Evolutionary conservation across 2,888 invertebrate species (phyloP).

Genomic region (Euphydryas editha): DNA sequence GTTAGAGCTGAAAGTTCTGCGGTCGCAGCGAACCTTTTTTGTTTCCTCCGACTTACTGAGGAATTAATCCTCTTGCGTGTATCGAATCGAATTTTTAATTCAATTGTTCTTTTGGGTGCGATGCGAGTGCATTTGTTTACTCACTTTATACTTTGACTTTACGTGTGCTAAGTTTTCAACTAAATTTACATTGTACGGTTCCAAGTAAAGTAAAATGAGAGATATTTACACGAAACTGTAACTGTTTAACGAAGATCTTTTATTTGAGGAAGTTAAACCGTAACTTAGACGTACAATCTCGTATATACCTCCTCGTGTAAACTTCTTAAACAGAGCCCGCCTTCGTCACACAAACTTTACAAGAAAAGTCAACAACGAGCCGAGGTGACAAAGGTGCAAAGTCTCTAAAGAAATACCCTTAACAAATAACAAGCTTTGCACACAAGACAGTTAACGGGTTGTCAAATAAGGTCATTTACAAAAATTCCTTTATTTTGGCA

Average conservation of each 20-base stretch:
- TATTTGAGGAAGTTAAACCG: conserved; percentile 29
- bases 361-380: conserved; percentile 47
- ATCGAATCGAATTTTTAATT: conserved; percentile 16
- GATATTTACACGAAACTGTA: conserved; percentile 17
- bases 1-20: conserved; percentile 77
- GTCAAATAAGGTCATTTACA: neutral
- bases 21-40: conserved; percentile 75
- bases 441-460: conserved; percentile 15
- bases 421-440: conserved; percentile 28
- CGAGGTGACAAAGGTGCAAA: conserved; percentile 51
- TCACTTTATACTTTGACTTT: neutral
- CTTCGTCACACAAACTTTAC: conserved; percentile 44
- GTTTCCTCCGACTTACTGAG: conserved; percentile 48
- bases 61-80: conserved; percentile 40
- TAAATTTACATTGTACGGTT: neutral
- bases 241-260: conserved; percentile 22
- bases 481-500: neutral
- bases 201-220: neutral
- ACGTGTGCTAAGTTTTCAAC: neutral
- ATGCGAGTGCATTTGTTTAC: conserved; percentile 1
- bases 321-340: conserved; percentile 39
- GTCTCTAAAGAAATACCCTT: conserved; percentile 50
- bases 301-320: conserved; percentile 24
- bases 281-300: conserved; percentile 21
- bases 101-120: conserved; percentile 7